Conservation (phyloP, 2,888 invertebrate species). For the Cancer borealis region DNA sequence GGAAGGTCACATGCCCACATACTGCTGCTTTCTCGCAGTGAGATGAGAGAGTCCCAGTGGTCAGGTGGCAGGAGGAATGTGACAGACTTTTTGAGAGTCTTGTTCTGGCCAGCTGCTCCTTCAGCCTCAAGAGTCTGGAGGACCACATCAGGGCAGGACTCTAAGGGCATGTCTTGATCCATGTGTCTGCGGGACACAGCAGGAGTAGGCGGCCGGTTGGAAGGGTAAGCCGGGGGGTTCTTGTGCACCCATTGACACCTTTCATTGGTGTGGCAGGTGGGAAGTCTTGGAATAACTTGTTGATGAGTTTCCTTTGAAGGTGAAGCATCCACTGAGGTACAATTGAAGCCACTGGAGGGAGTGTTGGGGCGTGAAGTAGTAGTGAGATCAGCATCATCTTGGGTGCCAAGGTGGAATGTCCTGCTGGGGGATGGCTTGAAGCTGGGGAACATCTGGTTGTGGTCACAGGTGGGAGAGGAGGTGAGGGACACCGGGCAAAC, state of each 20-base stretch:
- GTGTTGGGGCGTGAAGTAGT: not conserved
- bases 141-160: constrained; percentile 77
- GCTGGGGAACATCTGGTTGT: not conserved
- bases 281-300: not conserved
- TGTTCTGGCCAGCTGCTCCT: constrained; percentile 38
- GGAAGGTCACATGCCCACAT: constrained; percentile 44
- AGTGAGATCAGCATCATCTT: not conserved
- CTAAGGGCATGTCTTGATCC: constrained; percentile 56
- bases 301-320: not conserved
- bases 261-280: not conserved
- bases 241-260: not conserved
- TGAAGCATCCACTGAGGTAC: not conserved
- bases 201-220: constrained; percentile 8
- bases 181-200: not conserved
- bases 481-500: not conserved
- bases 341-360: not conserved
- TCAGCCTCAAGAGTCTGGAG: constrained; percentile 73
- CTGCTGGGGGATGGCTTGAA: constrained; percentile 36
- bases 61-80: constrained; percentile 73
- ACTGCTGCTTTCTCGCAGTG: constrained; percentile 67
- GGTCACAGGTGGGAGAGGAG: not conserved
- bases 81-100: constrained; percentile 69
- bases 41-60: constrained; percentile 74
- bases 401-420: not conserved
- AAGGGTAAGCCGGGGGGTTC: not conserved